Conservation (phyloP, 2,888 invertebrate species). For the Morpho deidamia region DNA sequence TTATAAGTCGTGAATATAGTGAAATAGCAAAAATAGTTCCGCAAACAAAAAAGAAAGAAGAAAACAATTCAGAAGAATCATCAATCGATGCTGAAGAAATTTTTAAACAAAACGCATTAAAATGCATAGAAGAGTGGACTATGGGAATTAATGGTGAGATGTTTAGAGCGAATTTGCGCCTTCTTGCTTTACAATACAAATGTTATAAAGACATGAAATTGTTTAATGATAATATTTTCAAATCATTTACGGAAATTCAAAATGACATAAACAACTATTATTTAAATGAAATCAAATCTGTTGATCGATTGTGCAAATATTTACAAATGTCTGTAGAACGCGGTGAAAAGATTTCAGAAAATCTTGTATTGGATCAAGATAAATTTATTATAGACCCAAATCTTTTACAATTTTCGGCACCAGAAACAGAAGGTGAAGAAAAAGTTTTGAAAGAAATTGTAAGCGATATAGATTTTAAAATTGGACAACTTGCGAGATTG, state of each 20-base stretch:
- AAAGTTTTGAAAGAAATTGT: conserved; percentile 36
- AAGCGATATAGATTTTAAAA: conserved; percentile 48
- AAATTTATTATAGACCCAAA: conserved; percentile 69
- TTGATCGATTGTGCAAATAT: conserved; percentile 69
- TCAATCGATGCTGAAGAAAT: conserved; percentile 47
- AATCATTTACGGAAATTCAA: conserved; percentile 64
- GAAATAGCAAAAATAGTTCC: conserved; percentile 53
- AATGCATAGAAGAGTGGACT: conserved; percentile 78
- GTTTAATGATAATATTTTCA: conserved; percentile 56
- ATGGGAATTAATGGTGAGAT: conserved; percentile 78
- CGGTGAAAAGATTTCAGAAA: conserved; percentile 60
- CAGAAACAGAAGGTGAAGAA: conserved; percentile 26
- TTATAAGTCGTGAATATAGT: conserved; percentile 54
- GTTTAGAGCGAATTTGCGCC: conserved; percentile 63
- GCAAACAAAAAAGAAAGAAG: conserved; percentile 53
- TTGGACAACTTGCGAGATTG: conserved; percentile 53
- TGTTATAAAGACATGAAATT: conserved; percentile 61
- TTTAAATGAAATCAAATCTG: conserved; percentile 61
- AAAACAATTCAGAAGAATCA: conserved; percentile 41
- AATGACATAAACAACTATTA: conserved; percentile 65
- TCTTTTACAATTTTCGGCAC: conserved; percentile 48
- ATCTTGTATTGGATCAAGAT: conserved; percentile 67
- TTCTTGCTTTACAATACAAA: conserved; percentile 54
- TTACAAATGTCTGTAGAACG: conserved; percentile 74
- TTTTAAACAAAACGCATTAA: conserved; percentile 57